Evolutionary conservation across 2,888 invertebrate species (phyloP).

Genomic region (Cyclophora punctaria): DNA sequence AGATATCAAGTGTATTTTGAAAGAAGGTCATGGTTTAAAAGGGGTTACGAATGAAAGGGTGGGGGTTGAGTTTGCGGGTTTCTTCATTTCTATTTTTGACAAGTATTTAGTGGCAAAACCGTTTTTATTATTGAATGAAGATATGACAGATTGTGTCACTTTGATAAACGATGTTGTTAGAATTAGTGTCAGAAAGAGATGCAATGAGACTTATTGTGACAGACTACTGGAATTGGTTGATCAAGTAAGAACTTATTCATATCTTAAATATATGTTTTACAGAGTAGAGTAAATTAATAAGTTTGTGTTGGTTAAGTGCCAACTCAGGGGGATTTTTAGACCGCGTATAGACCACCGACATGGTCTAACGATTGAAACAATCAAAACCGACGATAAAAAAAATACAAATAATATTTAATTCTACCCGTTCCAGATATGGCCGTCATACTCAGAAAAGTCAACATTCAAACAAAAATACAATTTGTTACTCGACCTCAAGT

Average conservation of each 20-base stretch:
- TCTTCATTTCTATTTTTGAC: constrained; percentile 28
- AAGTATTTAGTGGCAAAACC: constrained; percentile 24
- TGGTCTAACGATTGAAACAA: no score
- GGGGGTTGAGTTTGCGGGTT: constrained; percentile 21
- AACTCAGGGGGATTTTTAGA: no score
- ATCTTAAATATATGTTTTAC: not conserved
- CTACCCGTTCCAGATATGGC: constrained; percentile 32
- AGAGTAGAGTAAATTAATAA: no score
- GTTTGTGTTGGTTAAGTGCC: no score
- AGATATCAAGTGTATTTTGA: constrained; percentile 22
- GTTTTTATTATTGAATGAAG: constrained; percentile 22
- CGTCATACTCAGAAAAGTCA: constrained; percentile 20
- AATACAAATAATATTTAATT: not conserved
- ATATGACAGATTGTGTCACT: constrained; percentile 12
- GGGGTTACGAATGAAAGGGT: constrained; percentile 18
- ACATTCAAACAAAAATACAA: constrained; percentile 27
- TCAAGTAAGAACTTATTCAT: constrained; percentile 26
- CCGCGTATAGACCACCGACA: no score
- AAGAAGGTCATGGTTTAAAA: constrained; percentile 15
- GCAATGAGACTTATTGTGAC: constrained; percentile 18
- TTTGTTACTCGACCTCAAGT: constrained; percentile 23
- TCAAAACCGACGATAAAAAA: no score
- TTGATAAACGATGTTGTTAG: constrained; percentile 33
- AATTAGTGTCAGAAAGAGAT: constrained; percentile 22
- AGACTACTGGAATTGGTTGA: constrained; percentile 31